These are phyloP conservation scores for Bombus superbus DNA, from an alignment of 1,140 invertebrate genomes.

Conservation along the genomic window DNA sequence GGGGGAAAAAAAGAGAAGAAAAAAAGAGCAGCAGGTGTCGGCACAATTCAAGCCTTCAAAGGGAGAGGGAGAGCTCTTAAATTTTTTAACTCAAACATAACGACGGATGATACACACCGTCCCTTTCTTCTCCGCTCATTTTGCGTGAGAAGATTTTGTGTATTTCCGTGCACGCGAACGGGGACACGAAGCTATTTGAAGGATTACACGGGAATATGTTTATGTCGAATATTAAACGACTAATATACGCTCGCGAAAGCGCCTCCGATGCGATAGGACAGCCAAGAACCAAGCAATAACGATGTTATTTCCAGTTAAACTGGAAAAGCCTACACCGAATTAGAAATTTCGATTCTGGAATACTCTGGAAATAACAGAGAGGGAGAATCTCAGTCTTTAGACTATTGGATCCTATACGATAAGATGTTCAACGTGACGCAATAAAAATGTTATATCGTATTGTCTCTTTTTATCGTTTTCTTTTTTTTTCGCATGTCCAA, in stretches of 20 bases:
- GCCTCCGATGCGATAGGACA: background rate
- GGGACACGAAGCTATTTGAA: conserved; percentile 21
- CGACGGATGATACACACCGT: conserved; percentile 50
- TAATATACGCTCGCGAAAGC: background rate
- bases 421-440: background rate
- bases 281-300: too few relatives aligned
- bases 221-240: conserved; percentile 1
- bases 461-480: background rate
- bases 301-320: too few relatives aligned
- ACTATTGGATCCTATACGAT: background rate
- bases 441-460: background rate
- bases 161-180: conserved; percentile 37
- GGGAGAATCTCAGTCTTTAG: background rate
- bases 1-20: background rate
- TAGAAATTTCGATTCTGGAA: background rate
- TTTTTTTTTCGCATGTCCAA: background rate
- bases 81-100: conserved; percentile 63
- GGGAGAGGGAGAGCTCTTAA: conserved; percentile 42
- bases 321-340: too few relatives aligned
- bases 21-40: conserved; percentile 50
- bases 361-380: background rate
- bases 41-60: conserved; percentile 49
- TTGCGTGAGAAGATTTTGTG: conserved; percentile 13
- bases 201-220: conserved; percentile 13
- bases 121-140: conserved; percentile 49